Base-by-base conservation (phyloP, 64 coral and sea anemone species). In the Trachythela sp. region DNA sequence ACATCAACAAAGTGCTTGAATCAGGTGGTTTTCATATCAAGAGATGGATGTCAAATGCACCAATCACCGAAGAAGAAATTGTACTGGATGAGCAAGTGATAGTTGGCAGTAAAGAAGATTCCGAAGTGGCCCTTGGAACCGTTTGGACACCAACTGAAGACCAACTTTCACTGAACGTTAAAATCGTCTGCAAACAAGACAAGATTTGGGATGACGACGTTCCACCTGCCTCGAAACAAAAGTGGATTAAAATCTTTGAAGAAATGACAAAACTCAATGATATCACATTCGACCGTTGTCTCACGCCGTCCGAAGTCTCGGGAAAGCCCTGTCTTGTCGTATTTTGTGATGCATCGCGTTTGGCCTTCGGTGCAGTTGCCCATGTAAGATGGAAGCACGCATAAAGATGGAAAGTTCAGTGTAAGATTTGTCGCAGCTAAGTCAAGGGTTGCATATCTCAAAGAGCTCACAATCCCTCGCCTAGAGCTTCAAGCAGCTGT, bases 401-500 rank as follows among this genome's bases (percentile, higher is more conserved):
- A n/a, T n/a, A n/a, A n/a, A n/a, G n/a, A n/a, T n/a, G n/a, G n/a
- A n/a, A n/a, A n/a, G n/a, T n/a, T n/a, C n/a, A 70, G 85, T 75
- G 92, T 89, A 42, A 85, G 39, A n/a, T 94, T 90, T 40, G 51
- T 94, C 0, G 71, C 84, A n/a, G 88, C 88, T 22, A 93, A 90
- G 49, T 87, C 85, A 36, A 94, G 88, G 89, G 88, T 93, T 80
- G 88, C 92, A 36, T 88, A 87, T 32, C 31, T 90, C 7, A 93
- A 87, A 40, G 48, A 90, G 42, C 70, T 90, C 26, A 93, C 84
- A 1, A 93, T 93, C 14, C 92, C 88, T 2, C 68, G 84, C 33
- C 72, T 93, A 13, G 88, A 93, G 36, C 38, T 93, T 45, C 92
- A 90, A 90, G 87, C 60, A 24, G 88, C 88, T 54, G 48, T 90